Evolutionary conservation across 2,888 invertebrate genomes (phyloP).

Genomic region (Anticlea derivata): DNA sequence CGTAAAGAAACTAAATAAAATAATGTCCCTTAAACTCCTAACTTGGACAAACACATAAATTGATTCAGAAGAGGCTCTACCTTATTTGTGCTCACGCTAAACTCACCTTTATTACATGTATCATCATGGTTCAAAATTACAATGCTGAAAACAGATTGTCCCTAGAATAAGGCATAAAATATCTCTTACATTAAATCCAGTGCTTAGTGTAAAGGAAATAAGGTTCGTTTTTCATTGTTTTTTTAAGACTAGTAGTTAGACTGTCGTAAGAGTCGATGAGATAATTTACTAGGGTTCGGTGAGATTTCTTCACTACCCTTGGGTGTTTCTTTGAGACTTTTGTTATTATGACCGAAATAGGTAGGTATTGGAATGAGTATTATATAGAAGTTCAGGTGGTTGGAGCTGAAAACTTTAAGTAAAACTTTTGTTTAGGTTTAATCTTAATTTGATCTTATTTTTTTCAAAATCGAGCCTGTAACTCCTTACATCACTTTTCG

Average conservation of each 20-base stretch:
- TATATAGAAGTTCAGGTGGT: no score
- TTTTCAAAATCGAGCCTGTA: no score
- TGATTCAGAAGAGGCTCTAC: slow-evolving; percentile 55
- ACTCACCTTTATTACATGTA: not conserved
- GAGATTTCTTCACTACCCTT: slow-evolving; percentile 59
- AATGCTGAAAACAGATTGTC: not conserved
- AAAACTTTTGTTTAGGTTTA: no score
- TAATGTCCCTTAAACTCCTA: slow-evolving; percentile 65
- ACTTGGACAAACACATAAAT: slow-evolving; percentile 73
- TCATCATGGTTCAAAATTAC: not conserved
- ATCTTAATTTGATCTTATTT: not conserved
- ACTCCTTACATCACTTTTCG: no score
- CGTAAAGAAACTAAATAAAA: slow-evolving; percentile 54
- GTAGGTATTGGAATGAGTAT: not conserved
- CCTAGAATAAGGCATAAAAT: not conserved
- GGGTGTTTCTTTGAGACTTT: slow-evolving; percentile 48
- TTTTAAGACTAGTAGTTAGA: slow-evolving; percentile 43
- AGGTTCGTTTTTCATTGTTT: slow-evolving; percentile 28
- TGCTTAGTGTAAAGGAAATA: not conserved
- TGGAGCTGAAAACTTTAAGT: not conserved
- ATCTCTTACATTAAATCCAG: not conserved
- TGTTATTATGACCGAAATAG: slow-evolving; percentile 8
- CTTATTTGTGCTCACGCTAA: not conserved
- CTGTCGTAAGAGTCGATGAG: slow-evolving; percentile 57
- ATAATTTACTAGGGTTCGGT: slow-evolving; percentile 64